Percentiles rank a stretch among this genome's conserved stretches.
These are phyloP conservation scores for Cyanocitta stelleri DNA, from an alignment of 2,113 vertebrate species.

Conservation along the genomic window DNA sequence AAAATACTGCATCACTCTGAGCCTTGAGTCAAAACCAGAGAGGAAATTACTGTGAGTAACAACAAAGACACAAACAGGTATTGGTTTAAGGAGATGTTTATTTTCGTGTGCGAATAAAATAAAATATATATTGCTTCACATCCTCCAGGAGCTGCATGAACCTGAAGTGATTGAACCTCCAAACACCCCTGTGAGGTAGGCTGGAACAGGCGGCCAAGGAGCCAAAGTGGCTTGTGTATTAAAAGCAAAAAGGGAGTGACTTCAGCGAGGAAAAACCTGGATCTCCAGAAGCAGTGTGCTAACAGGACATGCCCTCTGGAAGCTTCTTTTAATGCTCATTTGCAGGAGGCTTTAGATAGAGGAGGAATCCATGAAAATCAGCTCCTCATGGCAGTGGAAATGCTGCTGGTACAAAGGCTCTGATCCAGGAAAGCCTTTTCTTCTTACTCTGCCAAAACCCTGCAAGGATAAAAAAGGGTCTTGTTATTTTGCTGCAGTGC, in stretches of 20 bases:
- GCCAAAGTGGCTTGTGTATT: not conserved
- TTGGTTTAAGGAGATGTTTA: slow-evolving; percentile 20
- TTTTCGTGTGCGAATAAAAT: slow-evolving; percentile 22
- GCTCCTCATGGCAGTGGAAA: slow-evolving; percentile 1
- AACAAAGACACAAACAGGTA: not conserved
- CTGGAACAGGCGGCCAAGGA: slow-evolving; percentile 3
- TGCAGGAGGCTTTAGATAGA: slow-evolving; percentile 2
- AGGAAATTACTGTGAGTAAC: not conserved
- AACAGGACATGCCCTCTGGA: not conserved
- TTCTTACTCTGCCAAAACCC: not conserved
- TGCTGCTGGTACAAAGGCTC: not conserved
- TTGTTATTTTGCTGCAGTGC: not conserved
- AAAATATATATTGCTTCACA: not conserved
- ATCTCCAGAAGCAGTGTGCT: slow-evolving; percentile 14
- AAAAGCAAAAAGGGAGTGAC: slow-evolving; percentile 49
- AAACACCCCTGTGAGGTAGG: slow-evolving; percentile 47
- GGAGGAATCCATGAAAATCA: slow-evolving; percentile 31
- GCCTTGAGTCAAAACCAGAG: not conserved
- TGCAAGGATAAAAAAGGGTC: not conserved
- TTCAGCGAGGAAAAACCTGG: not conserved
- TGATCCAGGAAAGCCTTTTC: not conserved
- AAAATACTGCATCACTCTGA: not conserved
- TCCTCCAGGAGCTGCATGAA: slow-evolving; percentile 4
- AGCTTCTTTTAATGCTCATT: slow-evolving; percentile 27
- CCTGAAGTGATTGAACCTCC: not conserved